These are phyloP conservation scores for Ochotona curzoniae DNA, from an alignment of 2,113 vertebrate genomes.

Conservation along the genomic window DNA sequence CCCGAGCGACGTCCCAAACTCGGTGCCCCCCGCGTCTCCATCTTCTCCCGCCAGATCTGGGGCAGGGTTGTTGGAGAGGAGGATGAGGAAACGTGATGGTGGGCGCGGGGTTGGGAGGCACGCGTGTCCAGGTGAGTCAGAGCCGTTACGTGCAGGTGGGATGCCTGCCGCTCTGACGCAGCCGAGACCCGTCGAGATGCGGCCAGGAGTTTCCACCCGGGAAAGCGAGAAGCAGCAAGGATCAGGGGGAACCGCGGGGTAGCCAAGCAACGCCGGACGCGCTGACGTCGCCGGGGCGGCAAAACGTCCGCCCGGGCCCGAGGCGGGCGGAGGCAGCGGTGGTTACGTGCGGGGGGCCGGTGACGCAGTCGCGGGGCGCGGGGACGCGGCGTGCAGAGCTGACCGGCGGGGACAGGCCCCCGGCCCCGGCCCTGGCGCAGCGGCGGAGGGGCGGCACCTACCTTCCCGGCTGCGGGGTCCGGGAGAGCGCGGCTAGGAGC, in stretches of 20 bases:
- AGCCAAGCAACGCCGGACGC: conserved; percentile 83
- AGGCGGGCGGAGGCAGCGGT: conserved; percentile 79
- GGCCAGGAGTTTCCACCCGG: conserved; percentile 42
- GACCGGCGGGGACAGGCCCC: conserved; percentile 33
- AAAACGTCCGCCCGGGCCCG: conserved; percentile 74
- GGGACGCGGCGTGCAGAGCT: conserved; percentile 61
- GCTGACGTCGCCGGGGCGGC: conserved; percentile 82
- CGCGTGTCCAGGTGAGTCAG: conserved; percentile 55
- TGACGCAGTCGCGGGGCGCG: conserved; percentile 66
- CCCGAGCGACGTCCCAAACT: not conserved
- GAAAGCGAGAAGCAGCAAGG: conserved; percentile 57
- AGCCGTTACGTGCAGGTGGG: conserved; percentile 54
- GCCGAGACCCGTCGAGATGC: conserved; percentile 55
- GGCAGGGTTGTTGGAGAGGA: not conserved
- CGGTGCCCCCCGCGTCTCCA: conserved; percentile 55
- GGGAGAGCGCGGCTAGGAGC: conserved; percentile 75
- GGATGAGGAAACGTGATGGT: not conserved
- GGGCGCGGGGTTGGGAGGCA: not conserved
- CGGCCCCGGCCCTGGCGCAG: not conserved
- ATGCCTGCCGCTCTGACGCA: conserved; percentile 47
- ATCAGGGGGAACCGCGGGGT: conserved; percentile 66
- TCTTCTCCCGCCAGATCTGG: conserved; percentile 43
- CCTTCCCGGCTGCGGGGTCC: conserved; percentile 77
- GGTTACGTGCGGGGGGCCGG: conserved; percentile 66
- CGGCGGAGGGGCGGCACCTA: conserved; percentile 74